A percentile compares a stretch with the other conserved stretches of the same genome.
phyloP scores from a whole-genome alignment of 2,113 vertebrate genomes.

The Oxyruncus cristatus region DNA sequence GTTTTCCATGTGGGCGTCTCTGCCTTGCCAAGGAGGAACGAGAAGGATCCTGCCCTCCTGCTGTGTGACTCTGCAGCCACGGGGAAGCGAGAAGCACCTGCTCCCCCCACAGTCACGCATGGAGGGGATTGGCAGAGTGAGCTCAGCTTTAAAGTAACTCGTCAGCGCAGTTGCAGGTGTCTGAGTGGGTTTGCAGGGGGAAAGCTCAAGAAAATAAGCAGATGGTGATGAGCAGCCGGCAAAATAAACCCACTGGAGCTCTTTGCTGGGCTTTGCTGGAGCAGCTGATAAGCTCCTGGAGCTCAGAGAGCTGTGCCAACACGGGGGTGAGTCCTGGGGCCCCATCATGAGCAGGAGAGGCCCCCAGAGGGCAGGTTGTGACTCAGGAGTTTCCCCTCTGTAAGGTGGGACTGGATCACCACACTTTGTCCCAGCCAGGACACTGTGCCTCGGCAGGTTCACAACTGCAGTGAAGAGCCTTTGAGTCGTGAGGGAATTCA shows the following conservation, averaged over 20 bases:
- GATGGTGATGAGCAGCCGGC: slow-evolving; percentile 17
- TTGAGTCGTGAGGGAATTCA: neutral
- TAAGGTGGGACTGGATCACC: neutral
- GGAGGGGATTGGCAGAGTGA: neutral
- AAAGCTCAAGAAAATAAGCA: slow-evolving; percentile 32
- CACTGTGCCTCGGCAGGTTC: neutral
- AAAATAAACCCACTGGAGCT: slow-evolving; percentile 3
- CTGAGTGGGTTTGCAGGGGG: neutral
- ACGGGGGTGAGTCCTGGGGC: neutral
- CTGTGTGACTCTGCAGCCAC: neutral
- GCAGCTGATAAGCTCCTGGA: neutral
- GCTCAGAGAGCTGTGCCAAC: neutral
- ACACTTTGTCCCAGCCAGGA: neutral
- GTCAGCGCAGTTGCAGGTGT: neutral
- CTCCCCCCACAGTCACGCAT: neutral
- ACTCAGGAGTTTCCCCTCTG: rapidly evolving
- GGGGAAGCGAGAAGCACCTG: neutral
- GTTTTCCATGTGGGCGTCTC: neutral
- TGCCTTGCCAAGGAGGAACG: neutral
- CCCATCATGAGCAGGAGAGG: neutral
- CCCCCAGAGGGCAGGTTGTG: neutral
- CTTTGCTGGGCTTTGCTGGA: neutral
- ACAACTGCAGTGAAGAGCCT: rapidly evolving
- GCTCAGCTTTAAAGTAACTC: neutral
- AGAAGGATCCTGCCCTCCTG: neutral